Conservation (phyloP, 2,888 invertebrate genomes). For the Hypsopygia costalis region DNA sequence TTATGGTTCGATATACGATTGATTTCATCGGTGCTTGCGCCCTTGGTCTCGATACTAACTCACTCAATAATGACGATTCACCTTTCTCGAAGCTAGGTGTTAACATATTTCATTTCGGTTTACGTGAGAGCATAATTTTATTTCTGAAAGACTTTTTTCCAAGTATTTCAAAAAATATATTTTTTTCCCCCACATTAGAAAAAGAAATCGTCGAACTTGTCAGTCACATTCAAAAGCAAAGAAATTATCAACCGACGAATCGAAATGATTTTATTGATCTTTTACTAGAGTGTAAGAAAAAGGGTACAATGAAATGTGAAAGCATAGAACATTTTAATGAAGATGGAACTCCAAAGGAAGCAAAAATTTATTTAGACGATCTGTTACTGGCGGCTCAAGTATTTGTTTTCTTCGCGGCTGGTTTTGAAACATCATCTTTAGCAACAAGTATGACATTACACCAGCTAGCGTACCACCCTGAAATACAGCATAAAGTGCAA, state of each 20-base stretch:
- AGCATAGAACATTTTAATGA: constrained; percentile 21
- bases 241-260: constrained; percentile 25
- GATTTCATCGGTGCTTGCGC: constrained; percentile 37
- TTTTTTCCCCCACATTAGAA: constrained; percentile 7
- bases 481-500: constrained; percentile 38
- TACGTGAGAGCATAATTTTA: background rate
- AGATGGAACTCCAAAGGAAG: constrained; percentile 20
- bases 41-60: constrained; percentile 33
- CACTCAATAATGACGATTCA: constrained; percentile 27
- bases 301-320: constrained; percentile 21
- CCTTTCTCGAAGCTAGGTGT: constrained; percentile 26
- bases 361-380: constrained; percentile 20
- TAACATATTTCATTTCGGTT: constrained; percentile 21
- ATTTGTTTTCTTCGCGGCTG: constrained; percentile 30
- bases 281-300: constrained; percentile 26
- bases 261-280: constrained; percentile 36
- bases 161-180: background rate
- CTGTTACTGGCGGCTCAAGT: constrained; percentile 27
- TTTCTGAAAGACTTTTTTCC: constrained; percentile 14
- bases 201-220: constrained; percentile 12
- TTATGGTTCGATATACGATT: constrained; percentile 37
- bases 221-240: constrained; percentile 12
- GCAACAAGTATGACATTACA: constrained; percentile 36
- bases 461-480: constrained; percentile 36
- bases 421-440: constrained; percentile 34